Conservation (phyloP, 2,888 invertebrate genomes). For the Ametastegia equiseti region DNA sequence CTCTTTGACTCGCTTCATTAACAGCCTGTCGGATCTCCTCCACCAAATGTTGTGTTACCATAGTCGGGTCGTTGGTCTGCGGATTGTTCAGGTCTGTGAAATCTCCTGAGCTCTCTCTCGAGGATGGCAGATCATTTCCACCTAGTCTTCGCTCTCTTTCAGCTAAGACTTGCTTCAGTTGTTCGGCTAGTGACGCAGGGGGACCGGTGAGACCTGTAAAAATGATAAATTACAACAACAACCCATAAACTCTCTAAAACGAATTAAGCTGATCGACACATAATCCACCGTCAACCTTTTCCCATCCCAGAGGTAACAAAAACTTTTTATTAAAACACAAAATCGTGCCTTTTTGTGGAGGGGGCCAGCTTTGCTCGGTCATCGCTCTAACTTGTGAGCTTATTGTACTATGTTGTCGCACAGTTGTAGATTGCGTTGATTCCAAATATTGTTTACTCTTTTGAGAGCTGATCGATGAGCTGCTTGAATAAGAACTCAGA, state of each 20-base stretch:
- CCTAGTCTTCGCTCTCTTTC: conserved; percentile 88
- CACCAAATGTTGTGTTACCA: conserved; percentile 88
- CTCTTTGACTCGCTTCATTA: conserved; percentile 92
- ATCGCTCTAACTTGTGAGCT: conserved; percentile 73
- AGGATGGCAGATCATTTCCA: conserved; percentile 75
- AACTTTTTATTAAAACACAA: too few relatives aligned
- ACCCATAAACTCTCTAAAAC: background rate
- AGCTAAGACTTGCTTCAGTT: conserved; percentile 91
- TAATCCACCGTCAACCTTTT: background rate
- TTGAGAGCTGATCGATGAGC: conserved; percentile 71
- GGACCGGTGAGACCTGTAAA: conserved; percentile 79
- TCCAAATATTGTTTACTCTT: conserved; percentile 71
- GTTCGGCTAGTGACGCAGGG: conserved; percentile 89
- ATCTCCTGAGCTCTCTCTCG: conserved; percentile 81
- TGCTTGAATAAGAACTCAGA: conserved; percentile 73
- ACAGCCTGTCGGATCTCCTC: conserved; percentile 94
- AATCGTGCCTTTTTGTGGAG: conserved; percentile 68
- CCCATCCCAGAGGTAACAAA: background rate
- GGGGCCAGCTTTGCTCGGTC: conserved; percentile 74
- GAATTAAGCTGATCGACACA: background rate
- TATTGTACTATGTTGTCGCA: conserved; percentile 73
- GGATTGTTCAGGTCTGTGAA: conserved; percentile 80
- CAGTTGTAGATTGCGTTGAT: conserved; percentile 68
- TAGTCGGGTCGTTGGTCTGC: conserved; percentile 82
- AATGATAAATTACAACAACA: background rate